phyloP scores from a whole-genome alignment of 1,140 invertebrate genomes.

The Drosophila watanabei region DNA sequence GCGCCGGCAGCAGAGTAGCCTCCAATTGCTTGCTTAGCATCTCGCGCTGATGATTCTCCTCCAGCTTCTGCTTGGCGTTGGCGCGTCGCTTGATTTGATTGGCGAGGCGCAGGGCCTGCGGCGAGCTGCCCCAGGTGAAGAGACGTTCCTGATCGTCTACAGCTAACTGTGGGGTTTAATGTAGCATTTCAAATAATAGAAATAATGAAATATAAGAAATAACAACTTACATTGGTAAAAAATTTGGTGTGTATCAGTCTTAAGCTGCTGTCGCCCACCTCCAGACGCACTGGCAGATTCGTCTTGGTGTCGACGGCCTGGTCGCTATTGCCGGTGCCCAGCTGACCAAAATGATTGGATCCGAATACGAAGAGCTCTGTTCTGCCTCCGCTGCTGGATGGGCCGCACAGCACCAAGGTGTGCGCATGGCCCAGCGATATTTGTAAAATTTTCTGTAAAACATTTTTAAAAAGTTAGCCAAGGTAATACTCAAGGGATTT shows the following conservation, averaged over 20 bases:
- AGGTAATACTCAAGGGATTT: neutral
- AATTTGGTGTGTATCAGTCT: constrained; percentile 91
- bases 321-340: constrained; percentile 88
- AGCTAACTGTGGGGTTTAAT: constrained; percentile 87
- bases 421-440: constrained; percentile 92
- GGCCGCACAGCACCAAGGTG: constrained; percentile 87
- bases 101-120: constrained; percentile 90
- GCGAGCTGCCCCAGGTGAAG: constrained; percentile 92
- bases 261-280: constrained; percentile 87
- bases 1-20: constrained; percentile 60
- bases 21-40: constrained; percentile 74
- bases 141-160: constrained; percentile 89
- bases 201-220: neutral
- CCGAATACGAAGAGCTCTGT: constrained; percentile 91
- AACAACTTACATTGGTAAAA: constrained; percentile 92
- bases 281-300: constrained; percentile 87
- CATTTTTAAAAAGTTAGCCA: no score
- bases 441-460: constrained; percentile 86
- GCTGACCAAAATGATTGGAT: constrained; percentile 92
- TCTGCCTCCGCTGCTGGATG: constrained; percentile 34
- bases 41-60: constrained; percentile 75
- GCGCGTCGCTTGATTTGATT: constrained; percentile 89
- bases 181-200: neutral
- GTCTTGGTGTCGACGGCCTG: constrained; percentile 60
- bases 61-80: constrained; percentile 86